Evolutionary conservation across 2,113 vertebrate genomes (phyloP), one percentile per base, ranked within the genome.

Genomic region (Callithrix jacchus): DNA sequence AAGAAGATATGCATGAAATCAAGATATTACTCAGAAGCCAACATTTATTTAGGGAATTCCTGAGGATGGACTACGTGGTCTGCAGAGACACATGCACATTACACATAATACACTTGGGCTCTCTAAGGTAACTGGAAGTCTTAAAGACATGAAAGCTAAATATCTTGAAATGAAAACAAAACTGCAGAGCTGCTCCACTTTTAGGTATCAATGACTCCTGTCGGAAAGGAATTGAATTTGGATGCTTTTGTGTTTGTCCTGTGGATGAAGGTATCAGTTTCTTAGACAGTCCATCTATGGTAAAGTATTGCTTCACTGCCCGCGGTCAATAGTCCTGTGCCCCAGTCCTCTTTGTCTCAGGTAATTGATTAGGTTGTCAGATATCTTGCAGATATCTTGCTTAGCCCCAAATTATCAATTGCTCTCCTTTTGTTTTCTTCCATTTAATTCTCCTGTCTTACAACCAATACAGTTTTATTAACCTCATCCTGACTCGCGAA

Each of bases 1-100:
- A 91, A 79, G 32, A 95, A 95, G 58, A 83, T 73, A 82, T 2
- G 10, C 42, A 49, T 89, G 77, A 95, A 96, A 70, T 94, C 87
- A 95, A 76, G 66, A 77, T 89, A 56, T 93, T 92, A 91, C 58
- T 89, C 30, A 58, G 84, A 81, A 35, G 27, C 16, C 52, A 89
- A 91, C 35, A 68, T 35, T 92, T 92, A 95, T 82, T 92, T 93
- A 95, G 70, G 82, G 42, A 92, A 86, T 93, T 93, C 74, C 83
- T 83, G 30, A 49, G 54, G 95, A 91, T 77, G 54, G 30, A 79
- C 11, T 45, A 5, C 47, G 16, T 58, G 79, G 7, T 52, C 23
- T 68, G 79, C 10, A 80, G 58, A 61, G 54, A 84, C 35, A 76
- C 5, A 8, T 45, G 56, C 23, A 61, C 1, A 3, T 61, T 77